Conservation (phyloP, 64 coral and sea anemone genomes). For the Orbicella faveolata region DNA sequence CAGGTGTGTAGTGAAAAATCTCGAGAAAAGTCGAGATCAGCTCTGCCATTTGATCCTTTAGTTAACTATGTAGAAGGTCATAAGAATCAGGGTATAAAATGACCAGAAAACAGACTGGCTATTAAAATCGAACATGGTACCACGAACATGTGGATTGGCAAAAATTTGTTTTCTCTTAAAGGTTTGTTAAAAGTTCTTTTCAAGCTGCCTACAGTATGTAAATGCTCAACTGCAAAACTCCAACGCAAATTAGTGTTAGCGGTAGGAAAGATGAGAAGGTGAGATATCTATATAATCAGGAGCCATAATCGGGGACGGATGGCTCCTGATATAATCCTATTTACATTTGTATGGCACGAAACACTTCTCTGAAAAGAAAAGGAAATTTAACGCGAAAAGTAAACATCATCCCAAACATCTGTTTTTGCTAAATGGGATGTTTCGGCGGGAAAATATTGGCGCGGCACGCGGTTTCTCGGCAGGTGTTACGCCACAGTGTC, state of each 20-base stretch:
- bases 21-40: not conserved
- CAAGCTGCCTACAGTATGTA: not conserved
- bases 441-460: slow-evolving; percentile 11
- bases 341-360: not conserved
- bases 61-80: too few species aligned
- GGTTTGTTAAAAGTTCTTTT: not conserved
- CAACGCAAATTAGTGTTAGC: not conserved
- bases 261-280: not conserved
- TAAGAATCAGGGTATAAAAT: too few species aligned
- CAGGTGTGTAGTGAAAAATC: not conserved
- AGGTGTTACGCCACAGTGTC: not conserved
- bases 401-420: not conserved
- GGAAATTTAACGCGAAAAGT: not conserved
- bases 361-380: not conserved
- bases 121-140: too few species aligned
- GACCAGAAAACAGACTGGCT: too few species aligned
- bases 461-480: not conserved
- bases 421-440: not conserved
- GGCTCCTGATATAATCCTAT: not conserved
- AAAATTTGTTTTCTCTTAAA: too few species aligned
- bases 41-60: too few species aligned
- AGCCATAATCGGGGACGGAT: too few species aligned
- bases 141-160: too few species aligned
- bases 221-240: not conserved
- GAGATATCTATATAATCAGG: not conserved